Percentiles rank a stretch among this genome's conserved stretches.
Conservation (phyloP, 1,140 invertebrate species). For the Thrips palmi region DNA sequence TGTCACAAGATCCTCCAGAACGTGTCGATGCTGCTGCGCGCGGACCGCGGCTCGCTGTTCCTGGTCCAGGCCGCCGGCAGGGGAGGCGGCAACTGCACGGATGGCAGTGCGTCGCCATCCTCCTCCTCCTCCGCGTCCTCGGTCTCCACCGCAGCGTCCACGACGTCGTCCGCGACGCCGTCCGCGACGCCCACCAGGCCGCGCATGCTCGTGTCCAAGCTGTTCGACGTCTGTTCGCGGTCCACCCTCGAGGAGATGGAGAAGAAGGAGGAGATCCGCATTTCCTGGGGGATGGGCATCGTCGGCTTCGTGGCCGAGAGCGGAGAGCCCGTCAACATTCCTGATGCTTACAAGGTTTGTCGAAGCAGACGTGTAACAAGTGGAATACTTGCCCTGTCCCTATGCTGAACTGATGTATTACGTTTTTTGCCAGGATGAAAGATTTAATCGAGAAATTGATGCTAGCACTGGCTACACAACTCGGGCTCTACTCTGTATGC, state of each 20-base stretch:
- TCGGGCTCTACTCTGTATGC: slow-evolving; percentile 81
- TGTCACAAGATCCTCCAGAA: slow-evolving; percentile 95
- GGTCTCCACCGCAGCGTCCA: background rate
- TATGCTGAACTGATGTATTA: slow-evolving; percentile 10
- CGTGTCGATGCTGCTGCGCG: slow-evolving; percentile 79
- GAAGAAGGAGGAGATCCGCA: slow-evolving; percentile 76
- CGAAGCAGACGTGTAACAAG: no score
- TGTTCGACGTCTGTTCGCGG: slow-evolving; percentile 84
- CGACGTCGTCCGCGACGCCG: background rate
- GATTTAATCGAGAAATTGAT: slow-evolving; percentile 89
- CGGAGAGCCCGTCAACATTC: slow-evolving; percentile 83
- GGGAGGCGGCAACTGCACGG: no score
- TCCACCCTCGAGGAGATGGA: slow-evolving; percentile 81
- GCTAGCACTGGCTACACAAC: slow-evolving; percentile 83
- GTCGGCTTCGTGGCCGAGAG: slow-evolving; percentile 86
- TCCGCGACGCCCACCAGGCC: slow-evolving; percentile 6
- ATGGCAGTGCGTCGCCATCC: no score
- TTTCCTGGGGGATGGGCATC: slow-evolving; percentile 80
- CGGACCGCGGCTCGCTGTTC: slow-evolving; percentile 84
- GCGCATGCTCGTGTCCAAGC: slow-evolving; percentile 56
- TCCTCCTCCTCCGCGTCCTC: slow-evolving; percentile 14
- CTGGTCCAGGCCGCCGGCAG: slow-evolving; percentile 67
- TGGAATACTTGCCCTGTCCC: no score
- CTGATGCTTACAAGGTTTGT: slow-evolving; percentile 82
- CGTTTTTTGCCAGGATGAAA: slow-evolving; percentile 47